Conservation (phyloP, 2,888 invertebrate species). For the Stenodera caucasica region DNA sequence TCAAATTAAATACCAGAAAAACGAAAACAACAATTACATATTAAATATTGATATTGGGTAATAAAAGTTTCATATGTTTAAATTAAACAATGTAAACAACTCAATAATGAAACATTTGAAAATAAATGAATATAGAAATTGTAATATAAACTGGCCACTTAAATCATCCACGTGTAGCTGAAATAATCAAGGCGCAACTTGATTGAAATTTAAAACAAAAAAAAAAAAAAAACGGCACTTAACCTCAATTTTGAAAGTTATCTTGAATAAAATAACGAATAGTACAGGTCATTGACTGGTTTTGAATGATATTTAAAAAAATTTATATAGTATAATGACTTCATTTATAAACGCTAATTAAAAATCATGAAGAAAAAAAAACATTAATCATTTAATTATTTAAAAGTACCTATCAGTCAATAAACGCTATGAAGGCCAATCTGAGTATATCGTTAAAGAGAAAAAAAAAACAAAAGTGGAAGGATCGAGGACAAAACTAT, state of each 20-base stretch:
- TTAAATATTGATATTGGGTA: too few relatives aligned
- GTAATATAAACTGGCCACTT: slow-evolving; percentile 30
- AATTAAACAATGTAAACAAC: slow-evolving; percentile 33
- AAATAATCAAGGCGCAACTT: slow-evolving; percentile 36
- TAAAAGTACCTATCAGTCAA: too few relatives aligned
- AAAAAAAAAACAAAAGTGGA: too few relatives aligned
- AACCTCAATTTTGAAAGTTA: slow-evolving; percentile 32
- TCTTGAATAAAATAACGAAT: slow-evolving; percentile 28
- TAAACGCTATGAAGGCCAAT: too few relatives aligned
- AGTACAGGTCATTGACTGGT: slow-evolving; percentile 2
- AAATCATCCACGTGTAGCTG: slow-evolving; percentile 41
- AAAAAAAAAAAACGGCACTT: slow-evolving; percentile 23
- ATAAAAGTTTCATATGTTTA: slow-evolving; percentile 17
- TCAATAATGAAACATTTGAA: slow-evolving; percentile 31
- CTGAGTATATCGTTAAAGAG: too few relatives aligned
- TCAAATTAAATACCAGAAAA: background rate
- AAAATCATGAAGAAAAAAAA: background rate
- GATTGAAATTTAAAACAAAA: slow-evolving; percentile 22
- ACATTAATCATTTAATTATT: background rate
- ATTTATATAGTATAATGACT: background rate
- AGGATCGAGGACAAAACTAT: too few relatives aligned
- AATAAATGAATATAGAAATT: slow-evolving; percentile 28
- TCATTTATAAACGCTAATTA: background rate
- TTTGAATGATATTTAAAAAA: too few relatives aligned
- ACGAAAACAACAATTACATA: too few relatives aligned